Evolutionary conservation across 2,888 invertebrate genomes (phyloP).

Genomic region (Pseudeuparius sepicola): DNA sequence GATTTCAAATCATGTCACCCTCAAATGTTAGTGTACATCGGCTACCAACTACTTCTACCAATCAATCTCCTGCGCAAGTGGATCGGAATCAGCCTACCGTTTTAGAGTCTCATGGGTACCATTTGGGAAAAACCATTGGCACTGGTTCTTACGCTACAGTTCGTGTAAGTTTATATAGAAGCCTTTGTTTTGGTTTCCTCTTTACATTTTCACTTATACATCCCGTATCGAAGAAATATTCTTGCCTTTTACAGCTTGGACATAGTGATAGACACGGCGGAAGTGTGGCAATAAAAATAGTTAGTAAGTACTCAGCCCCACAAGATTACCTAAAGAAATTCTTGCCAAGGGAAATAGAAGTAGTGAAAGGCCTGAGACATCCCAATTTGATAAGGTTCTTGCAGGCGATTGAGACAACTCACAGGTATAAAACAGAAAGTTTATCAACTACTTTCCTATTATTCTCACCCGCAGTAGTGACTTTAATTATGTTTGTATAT

Average conservation of each 20-base stretch:
- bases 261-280: conserved; percentile 61
- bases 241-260: conserved; percentile 45
- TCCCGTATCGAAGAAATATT: background rate
- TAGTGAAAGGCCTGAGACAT: conserved; percentile 71
- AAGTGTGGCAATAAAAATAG: conserved; percentile 73
- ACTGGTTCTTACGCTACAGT: conserved; percentile 78
- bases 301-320: conserved; percentile 72
- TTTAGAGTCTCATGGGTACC: conserved; percentile 67
- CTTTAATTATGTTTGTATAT: too few species aligned
- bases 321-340: conserved; percentile 73
- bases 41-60: conserved; percentile 23
- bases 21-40: conserved; percentile 34
- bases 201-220: background rate
- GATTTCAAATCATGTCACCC: conserved; percentile 30
- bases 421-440: conserved; percentile 46
- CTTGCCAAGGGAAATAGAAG: conserved; percentile 71
- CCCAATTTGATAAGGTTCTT: conserved; percentile 69
- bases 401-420: conserved; percentile 77
- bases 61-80: conserved; percentile 19
- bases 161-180: conserved; percentile 44
- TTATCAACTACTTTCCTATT: too few species aligned
- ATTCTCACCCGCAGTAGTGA: too few species aligned
- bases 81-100: conserved; percentile 47
- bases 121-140: conserved; percentile 64
- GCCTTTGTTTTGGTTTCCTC: background rate